Percentiles rank a stretch among this genome's conserved stretches.
phyloP scores from a whole-genome alignment of 2,797 vertebrate genomes.

The Trachops cirrhosus region DNA sequence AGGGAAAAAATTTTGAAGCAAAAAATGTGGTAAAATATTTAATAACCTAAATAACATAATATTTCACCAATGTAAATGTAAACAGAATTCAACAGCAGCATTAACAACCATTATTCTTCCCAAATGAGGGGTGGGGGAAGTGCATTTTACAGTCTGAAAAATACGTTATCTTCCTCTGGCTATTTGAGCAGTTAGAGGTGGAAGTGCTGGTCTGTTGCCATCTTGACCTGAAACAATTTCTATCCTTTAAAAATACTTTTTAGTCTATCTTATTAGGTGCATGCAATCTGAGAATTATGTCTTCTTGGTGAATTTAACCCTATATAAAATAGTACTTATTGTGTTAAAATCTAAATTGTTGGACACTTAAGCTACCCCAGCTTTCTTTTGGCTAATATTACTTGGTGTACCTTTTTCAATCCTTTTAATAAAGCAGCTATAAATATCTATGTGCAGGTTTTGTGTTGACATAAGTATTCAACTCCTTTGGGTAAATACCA shows the following conservation, averaged over 20 bases:
- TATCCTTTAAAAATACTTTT: background rate
- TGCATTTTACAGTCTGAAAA: too few species aligned
- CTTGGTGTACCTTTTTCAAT: background rate
- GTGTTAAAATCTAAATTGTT: constrained; percentile 21
- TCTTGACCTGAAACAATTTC: background rate
- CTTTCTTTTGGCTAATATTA: background rate
- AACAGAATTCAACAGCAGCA: too few species aligned
- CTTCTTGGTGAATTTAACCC: background rate
- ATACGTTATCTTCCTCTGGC: background rate
- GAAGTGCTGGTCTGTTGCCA: background rate
- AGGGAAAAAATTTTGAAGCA: too few species aligned
- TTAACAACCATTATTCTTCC: too few species aligned
- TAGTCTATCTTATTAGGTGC: background rate
- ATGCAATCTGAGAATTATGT: background rate
- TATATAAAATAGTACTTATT: background rate
- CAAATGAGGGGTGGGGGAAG: too few species aligned
- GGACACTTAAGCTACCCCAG: background rate
- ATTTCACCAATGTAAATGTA: too few species aligned
- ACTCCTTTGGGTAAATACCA: background rate
- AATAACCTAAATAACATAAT: too few species aligned
- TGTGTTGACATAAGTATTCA: background rate
- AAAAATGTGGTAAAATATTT: too few species aligned
- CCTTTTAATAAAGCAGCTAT: background rate
- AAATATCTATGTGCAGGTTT: background rate
- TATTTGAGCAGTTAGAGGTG: background rate